These are phyloP conservation scores for Teinopalpus imperialis DNA, from an alignment of 2,888 invertebrate species.

Conservation along the genomic window DNA sequence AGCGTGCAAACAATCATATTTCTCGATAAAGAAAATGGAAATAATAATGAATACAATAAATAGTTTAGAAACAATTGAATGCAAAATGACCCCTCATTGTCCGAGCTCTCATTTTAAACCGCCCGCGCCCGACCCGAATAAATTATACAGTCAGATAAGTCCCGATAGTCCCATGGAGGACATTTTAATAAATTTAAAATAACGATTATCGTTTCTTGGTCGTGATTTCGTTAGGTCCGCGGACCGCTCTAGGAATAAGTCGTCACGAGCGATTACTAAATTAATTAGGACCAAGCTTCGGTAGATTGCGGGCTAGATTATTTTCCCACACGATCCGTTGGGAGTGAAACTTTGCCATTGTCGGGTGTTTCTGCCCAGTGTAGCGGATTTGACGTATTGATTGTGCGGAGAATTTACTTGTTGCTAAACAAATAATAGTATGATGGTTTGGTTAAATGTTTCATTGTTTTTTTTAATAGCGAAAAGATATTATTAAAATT, in stretches of 20 bases:
- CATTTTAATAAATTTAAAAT: constrained; percentile 83
- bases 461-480: too few relatives aligned
- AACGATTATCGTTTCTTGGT: constrained; percentile 79
- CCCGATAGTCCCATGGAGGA: constrained; percentile 79
- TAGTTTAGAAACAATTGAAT: constrained; percentile 20
- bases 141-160: constrained; percentile 80
- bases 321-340: constrained; percentile 79
- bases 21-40: too few relatives aligned
- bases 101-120: constrained; percentile 71
- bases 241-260: constrained; percentile 76
- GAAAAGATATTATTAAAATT: too few relatives aligned
- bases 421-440: too few relatives aligned
- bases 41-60: constrained; percentile 20
- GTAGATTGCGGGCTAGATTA: constrained; percentile 76
- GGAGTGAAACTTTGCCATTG: constrained; percentile 70
- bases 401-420: background rate
- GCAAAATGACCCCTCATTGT: constrained; percentile 45
- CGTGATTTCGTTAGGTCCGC: constrained; percentile 81
- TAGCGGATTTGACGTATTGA: constrained; percentile 16
- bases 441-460: too few relatives aligned
- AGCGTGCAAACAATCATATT: too few relatives aligned
- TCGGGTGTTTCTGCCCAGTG: constrained; percentile 47
- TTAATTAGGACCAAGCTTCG: constrained; percentile 79
- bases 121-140: constrained; percentile 68
- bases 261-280: constrained; percentile 82